Conservation (phyloP, 1,140 invertebrate species). For the Tetragnatha versicolor region DNA sequence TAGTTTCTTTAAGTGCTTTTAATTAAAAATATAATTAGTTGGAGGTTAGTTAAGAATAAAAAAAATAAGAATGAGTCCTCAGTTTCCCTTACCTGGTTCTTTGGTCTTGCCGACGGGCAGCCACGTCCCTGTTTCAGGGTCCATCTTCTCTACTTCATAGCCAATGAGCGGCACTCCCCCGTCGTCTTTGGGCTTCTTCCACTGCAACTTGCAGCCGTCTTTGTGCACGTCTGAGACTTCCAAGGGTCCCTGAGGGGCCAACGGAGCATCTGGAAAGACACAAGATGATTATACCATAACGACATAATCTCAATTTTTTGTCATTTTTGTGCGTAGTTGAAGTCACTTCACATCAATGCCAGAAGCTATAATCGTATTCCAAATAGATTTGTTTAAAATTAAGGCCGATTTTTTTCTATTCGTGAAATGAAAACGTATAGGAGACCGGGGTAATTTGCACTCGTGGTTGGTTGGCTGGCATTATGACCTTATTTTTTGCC, state of each 20-base stretch:
- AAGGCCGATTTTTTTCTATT: no score
- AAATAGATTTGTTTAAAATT: no score
- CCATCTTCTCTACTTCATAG: constrained; percentile 93
- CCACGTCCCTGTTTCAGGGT: constrained; percentile 89
- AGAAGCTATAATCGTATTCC: no score
- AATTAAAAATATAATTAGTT: neutral
- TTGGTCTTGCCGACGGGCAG: constrained; percentile 70
- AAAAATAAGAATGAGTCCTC: neutral
- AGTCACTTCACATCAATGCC: no score
- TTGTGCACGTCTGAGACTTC: constrained; percentile 73
- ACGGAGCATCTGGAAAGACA: constrained; percentile 75
- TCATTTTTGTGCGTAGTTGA: no score
- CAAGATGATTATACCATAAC: no score
- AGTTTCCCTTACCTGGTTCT: constrained; percentile 62
- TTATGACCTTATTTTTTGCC: no score
- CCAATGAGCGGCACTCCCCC: constrained; percentile 88
- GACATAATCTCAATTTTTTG: no score
- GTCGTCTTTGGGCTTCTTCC: constrained; percentile 85
- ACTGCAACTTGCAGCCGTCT: constrained; percentile 64
- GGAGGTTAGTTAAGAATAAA: neutral
- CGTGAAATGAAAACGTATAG: no score
- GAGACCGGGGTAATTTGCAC: no score
- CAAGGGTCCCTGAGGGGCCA: constrained; percentile 87
- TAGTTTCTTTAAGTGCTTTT: constrained; percentile 89
- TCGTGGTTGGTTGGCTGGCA: no score